Evolutionary conservation across 2,888 invertebrate species (phyloP), one percentile per base, ranked within the genome.

Genomic region (Lasioglossum zephyrum): DNA sequence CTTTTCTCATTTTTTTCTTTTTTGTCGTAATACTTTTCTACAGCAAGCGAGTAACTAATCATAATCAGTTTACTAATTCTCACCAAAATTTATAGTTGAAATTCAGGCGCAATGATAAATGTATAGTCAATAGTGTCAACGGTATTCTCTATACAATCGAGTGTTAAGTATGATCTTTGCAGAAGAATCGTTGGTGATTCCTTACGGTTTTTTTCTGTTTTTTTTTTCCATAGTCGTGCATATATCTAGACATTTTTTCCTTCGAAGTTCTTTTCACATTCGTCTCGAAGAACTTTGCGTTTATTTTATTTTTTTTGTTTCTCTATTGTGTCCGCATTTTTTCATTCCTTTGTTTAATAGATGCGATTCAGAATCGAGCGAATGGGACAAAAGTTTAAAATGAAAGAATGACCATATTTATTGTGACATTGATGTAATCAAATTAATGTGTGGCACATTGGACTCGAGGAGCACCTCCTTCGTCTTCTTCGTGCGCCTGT

Each of bases 401-500:
- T 90, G 88, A 91, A 89, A 90, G 73, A 91, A 91, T 91, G 90
- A 89, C 87, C 90, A 91, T 91, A 87, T 91, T 91, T 91, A 91
- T 91, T 91, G 86, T 84, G 90, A 82, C 86, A 77, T 84, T 88
- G 77, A 83, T 76, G 87, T 90, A 89, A 88, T 87, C 82, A 80
- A 92, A 90, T 95, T 95, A 95, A 91, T 95, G 93, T 87, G 98
- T 97, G 92, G 97, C 97, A 95, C 98, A 98, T 94, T 98, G 98
- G 74, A 97, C 97, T 91, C 97, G 96, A 93, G 97, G 97, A 86
- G 97, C 96, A 69, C 97, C 96, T 77, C 97, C 97, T 88, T 98
- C 98, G 88, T 98, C 98, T 92, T 98, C 98, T 78, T 97, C 97
- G 92, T 98, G 97, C 0, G 96, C 97, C 92, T 96, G 97, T 92